Percentiles rank a stretch among this genome's conserved stretches.
These are phyloP conservation scores for Laticauda laticaudata DNA, from an alignment of 2,113 vertebrate genomes.

Conservation along the genomic window DNA sequence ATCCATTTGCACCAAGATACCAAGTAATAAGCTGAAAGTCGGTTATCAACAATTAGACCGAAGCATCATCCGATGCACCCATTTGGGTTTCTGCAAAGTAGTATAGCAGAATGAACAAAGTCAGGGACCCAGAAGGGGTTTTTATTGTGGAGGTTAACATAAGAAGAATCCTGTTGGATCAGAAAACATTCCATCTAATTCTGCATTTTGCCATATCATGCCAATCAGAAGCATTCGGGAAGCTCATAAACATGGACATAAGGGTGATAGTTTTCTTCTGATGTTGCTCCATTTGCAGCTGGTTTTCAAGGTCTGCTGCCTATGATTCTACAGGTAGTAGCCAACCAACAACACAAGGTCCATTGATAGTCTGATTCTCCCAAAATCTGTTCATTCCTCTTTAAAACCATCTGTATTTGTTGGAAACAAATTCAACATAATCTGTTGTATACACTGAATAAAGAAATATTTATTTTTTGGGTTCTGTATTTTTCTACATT, in stretches of 20 bases:
- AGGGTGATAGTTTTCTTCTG: not conserved
- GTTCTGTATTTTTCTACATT: not conserved
- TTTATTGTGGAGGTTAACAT: not conserved
- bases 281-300: not conserved
- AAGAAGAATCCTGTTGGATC: not conserved
- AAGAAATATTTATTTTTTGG: not conserved
- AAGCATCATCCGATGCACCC: not conserved
- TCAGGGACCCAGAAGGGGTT: not conserved
- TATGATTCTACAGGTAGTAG: not conserved
- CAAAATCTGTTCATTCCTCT: not conserved
- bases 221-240: not conserved
- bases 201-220: not conserved
- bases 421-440: not conserved
- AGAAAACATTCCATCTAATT: not conserved
- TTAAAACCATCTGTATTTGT: not conserved
- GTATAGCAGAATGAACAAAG: not conserved
- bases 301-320: not conserved
- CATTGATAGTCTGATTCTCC: not conserved
- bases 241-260: not conserved
- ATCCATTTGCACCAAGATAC: conserved; percentile 7
- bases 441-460: not conserved
- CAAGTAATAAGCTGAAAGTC: not conserved
- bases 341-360: not conserved
- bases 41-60: not conserved
- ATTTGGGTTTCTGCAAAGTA: not conserved